Percentiles rank a stretch among this genome's conserved stretches.
These are phyloP conservation scores for Alethe diademata DNA, from an alignment of 2,113 vertebrate species.

Conservation along the genomic window DNA sequence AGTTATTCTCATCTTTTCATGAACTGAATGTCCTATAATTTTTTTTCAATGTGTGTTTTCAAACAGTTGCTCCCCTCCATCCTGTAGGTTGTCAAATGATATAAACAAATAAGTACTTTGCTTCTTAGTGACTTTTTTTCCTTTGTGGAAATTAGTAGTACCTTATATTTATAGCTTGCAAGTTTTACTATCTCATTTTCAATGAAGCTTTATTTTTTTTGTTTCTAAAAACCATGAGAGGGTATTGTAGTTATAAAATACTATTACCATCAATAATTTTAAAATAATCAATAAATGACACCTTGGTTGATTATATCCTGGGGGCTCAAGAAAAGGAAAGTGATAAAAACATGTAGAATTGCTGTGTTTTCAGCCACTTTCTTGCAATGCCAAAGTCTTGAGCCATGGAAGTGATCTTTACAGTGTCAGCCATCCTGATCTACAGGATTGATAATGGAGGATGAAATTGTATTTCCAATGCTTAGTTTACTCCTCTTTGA, in stretches of 20 bases:
- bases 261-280: background rate
- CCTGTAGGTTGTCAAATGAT: background rate
- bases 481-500: constrained; percentile 30
- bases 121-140: background rate
- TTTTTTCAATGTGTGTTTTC: background rate
- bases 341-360: background rate
- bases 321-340: background rate
- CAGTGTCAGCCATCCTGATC: background rate
- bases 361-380: background rate
- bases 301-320: background rate
- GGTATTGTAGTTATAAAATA: background rate
- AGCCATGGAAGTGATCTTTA: background rate
- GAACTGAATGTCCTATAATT: background rate
- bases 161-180: background rate
- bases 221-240: background rate
- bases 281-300: background rate
- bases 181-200: background rate
- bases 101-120: background rate
- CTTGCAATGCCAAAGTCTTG: background rate
- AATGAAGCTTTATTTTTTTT: background rate
- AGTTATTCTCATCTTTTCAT: background rate
- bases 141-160: background rate
- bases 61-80: background rate
- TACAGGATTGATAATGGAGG: constrained; percentile 2
- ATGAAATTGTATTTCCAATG: constrained; percentile 7